Evolutionary conservation across 2,888 invertebrate species (phyloP).

Genomic region (Amblyjoppa fuscipennis): DNA sequence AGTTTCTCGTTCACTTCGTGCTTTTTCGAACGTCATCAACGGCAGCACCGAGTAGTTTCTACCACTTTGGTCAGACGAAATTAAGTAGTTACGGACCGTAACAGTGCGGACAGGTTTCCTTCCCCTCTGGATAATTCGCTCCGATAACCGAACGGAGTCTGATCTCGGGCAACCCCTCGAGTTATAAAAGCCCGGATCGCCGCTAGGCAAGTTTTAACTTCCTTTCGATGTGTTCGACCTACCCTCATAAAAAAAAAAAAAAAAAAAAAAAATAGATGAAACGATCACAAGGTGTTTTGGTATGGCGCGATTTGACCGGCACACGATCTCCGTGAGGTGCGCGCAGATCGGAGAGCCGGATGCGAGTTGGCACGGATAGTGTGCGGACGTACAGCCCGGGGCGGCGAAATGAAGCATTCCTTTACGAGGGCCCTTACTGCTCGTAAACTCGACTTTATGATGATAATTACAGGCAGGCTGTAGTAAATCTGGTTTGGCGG

Average conservation of each 20-base stretch:
- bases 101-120: neutral
- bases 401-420: slow-evolving; percentile 85
- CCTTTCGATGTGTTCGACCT: slow-evolving; percentile 43
- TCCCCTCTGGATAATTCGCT: slow-evolving; percentile 23
- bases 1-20: slow-evolving; percentile 37
- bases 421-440: slow-evolving; percentile 85
- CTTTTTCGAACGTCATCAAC: slow-evolving; percentile 13
- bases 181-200: slow-evolving; percentile 61
- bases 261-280: slow-evolving; percentile 28
- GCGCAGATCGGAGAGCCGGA: slow-evolving; percentile 14
- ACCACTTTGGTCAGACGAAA: slow-evolving; percentile 45
- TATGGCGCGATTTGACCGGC: slow-evolving; percentile 46
- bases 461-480: slow-evolving; percentile 85
- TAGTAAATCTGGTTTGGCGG: slow-evolving; percentile 82
- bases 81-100: neutral
- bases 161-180: slow-evolving; percentile 46
- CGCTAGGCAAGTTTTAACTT: slow-evolving; percentile 64
- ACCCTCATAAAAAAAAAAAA: slow-evolving; percentile 25
- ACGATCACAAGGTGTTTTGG: slow-evolving; percentile 36
- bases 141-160: slow-evolving; percentile 42
- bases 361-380: slow-evolving; percentile 47
- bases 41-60: neutral
- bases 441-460: slow-evolving; percentile 85
- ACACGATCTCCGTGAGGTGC: slow-evolving; percentile 37
- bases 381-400: slow-evolving; percentile 66